phyloP scores from a whole-genome alignment of 2,797 vertebrate species.

The Pantherophis vulpinus region DNA sequence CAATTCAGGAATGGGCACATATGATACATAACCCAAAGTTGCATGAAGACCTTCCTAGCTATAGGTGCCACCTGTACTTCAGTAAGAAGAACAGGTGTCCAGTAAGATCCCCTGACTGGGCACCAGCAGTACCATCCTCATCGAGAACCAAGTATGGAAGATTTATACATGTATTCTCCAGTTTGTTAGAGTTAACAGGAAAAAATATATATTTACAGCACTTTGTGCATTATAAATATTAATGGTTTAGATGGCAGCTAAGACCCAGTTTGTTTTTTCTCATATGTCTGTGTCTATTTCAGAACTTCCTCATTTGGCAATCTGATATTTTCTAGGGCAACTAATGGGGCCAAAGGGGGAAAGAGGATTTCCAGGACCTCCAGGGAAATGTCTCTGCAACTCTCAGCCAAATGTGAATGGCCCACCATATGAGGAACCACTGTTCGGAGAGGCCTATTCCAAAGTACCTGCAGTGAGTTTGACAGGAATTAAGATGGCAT shows the following conservation, averaged over 20 bases:
- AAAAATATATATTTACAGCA: neutral
- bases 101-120: neutral
- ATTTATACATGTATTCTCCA: neutral
- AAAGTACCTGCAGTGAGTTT: constrained; percentile 82
- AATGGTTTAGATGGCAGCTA: neutral
- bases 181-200: neutral
- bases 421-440: constrained; percentile 75
- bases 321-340: constrained; percentile 74
- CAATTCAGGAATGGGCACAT: neutral
- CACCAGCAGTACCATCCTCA: neutral
- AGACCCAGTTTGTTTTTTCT: neutral
- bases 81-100: neutral
- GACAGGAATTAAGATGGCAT: neutral
- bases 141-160: neutral
- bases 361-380: constrained; percentile 85
- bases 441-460: constrained; percentile 74
- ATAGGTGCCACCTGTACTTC: neutral
- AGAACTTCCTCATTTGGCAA: constrained; percentile 10
- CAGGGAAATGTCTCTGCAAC: constrained; percentile 89
- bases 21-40: neutral
- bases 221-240: neutral
- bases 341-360: constrained; percentile 91
- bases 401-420: constrained; percentile 72
- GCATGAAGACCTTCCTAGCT: neutral
- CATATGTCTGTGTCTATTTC: constrained; percentile 22